Evolutionary conservation across 2,797 vertebrate species (phyloP), one percentile per base, ranked within the genome.

Genomic region (Acanthurus leucopareius): DNA sequence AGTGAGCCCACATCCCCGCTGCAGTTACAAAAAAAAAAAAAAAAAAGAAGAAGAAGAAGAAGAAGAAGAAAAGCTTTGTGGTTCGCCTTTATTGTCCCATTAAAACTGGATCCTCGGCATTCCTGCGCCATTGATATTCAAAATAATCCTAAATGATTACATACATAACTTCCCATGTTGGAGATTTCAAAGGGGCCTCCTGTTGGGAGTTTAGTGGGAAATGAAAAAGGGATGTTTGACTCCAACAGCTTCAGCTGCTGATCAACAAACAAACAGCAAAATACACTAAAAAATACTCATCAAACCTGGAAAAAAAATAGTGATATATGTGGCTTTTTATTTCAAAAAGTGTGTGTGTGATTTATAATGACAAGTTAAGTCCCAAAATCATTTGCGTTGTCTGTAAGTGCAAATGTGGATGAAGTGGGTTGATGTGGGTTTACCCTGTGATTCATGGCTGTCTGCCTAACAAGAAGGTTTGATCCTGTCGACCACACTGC

Each of bases 51-150:
- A 13, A 7, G 8, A 53, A 70, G 20, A 17, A 22, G 40, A 32
- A 32, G 28, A 32, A 32, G 28, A 58, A 70, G 44, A 80, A 82
- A 90, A 77, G 68, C 84, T 89, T 91, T 92, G 91, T 92, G 92
- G 88, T 91, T 88, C 60, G 77, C 60, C 87, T 94, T 95, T 91
- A 94, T 94, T 93, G 92, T 92, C 82, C 89, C 87, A 93, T 93
- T 94, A 91, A 92, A 92, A 89, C 87, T 80, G 87, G 90, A 90
- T 89, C 85, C 77, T 86, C 89, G n/a, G 83, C 89, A 93, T 93
- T 92, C 91, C 87, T 83, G 63, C 58, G 7, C 80, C 80, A 90
- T 90, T 94, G 69, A 90, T 86, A 92, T 92, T 93, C 70, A 89
- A 86, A 93, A 86, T 87, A 15, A 89, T 90, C 62, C 78, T 80